phyloP scores from a whole-genome alignment of 2,113 vertebrate genomes.

The Dromas ardeola region DNA sequence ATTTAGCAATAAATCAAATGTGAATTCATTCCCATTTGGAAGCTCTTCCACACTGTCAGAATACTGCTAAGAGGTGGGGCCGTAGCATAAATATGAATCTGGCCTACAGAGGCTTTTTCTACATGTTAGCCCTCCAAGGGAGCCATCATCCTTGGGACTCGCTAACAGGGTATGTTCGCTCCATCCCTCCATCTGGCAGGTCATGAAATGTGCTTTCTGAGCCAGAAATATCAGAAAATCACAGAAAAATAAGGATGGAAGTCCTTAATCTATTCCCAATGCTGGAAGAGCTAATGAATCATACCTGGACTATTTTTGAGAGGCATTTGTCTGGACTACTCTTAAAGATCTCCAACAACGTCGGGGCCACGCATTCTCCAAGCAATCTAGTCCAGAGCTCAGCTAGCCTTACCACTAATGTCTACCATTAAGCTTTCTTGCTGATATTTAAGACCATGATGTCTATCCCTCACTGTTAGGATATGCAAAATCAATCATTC shows the following conservation, averaged over 20 bases:
- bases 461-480: neutral
- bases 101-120: neutral
- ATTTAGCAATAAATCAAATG: neutral
- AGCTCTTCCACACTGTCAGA: neutral
- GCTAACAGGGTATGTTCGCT: neutral
- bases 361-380: neutral
- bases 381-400: neutral
- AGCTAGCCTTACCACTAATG: neutral
- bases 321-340: neutral
- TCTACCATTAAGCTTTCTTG: neutral
- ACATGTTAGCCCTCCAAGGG: neutral
- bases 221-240: conserved; percentile 33
- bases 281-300: conserved; percentile 22
- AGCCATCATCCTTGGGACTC: neutral
- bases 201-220: neutral
- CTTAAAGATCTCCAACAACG: neutral
- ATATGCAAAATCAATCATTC: neutral
- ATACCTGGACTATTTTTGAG: neutral
- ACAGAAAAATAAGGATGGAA: neutral
- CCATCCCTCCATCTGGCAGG: conserved; percentile 30
- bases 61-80: neutral
- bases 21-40: conserved; percentile 37
- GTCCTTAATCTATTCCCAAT: neutral
- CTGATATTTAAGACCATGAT: neutral
- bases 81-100: neutral